phyloP scores from a whole-genome alignment of 2,888 invertebrate genomes.

The Zhengitettix transpicula region DNA sequence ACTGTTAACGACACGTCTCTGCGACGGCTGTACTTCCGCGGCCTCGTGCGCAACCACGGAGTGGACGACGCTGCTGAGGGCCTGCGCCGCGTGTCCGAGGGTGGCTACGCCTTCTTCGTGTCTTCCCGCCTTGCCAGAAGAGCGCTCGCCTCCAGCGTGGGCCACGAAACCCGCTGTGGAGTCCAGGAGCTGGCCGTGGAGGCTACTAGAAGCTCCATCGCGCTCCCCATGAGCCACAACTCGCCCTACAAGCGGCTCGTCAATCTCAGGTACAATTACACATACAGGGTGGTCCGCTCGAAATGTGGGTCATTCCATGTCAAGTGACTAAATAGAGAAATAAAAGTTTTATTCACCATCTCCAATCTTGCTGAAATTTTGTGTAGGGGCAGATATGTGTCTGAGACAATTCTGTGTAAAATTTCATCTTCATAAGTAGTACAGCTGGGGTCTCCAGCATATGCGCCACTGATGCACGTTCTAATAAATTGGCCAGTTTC shows the following conservation, averaged over 20 bases:
- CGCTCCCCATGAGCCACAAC: conserved; percentile 36
- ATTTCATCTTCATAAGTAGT: no score
- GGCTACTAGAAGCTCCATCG: conserved; percentile 37
- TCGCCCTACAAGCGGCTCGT: conserved; percentile 42
- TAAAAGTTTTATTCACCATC: no score
- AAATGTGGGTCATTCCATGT: no score
- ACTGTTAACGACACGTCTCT: conserved; percentile 8
- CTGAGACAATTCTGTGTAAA: no score
- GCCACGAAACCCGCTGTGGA: conserved; percentile 30
- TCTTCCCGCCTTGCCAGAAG: conserved; percentile 40
- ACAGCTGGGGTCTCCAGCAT: no score
- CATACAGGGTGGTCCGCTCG: no score
- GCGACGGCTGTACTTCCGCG: conserved; percentile 9
- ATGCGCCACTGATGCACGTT: no score
- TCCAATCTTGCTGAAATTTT: no score
- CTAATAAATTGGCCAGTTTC: no score
- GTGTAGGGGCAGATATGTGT: no score
- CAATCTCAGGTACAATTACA: conserved; percentile 30
- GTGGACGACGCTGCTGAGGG: conserved; percentile 35
- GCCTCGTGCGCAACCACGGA: conserved; percentile 28
- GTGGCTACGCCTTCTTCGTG: conserved; percentile 45
- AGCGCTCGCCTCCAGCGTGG: conserved; percentile 25
- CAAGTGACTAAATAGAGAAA: no score
- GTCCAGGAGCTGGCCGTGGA: conserved; percentile 38
- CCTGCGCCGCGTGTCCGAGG: conserved; percentile 31